phyloP scores from a whole-genome alignment of 2,113 vertebrate genomes.

The Crotalus viridis region DNA sequence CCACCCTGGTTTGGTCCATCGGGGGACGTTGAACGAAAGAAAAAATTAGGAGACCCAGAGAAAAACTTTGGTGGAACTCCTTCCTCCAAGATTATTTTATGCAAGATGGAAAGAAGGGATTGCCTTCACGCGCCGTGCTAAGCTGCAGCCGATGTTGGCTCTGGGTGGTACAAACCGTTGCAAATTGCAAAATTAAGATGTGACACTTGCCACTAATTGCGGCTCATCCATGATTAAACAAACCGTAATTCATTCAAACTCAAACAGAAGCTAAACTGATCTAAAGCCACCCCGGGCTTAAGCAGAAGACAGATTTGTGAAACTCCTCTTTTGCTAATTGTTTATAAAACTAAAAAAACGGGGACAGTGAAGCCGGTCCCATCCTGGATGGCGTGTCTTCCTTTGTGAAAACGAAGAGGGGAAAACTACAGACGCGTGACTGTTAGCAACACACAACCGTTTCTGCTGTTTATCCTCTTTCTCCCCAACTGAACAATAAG shows the following conservation, averaged over 20 bases:
- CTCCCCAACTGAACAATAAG: neutral
- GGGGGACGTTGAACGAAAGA: neutral
- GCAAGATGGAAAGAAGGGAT: neutral
- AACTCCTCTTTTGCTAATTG: neutral
- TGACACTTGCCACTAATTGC: neutral
- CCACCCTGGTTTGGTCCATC: neutral
- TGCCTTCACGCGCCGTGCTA: neutral
- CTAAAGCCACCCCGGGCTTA: neutral
- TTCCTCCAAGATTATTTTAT: neutral
- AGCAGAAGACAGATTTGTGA: neutral
- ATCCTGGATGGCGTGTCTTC: accelerated
- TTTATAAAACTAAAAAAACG: neutral
- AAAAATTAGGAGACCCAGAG: neutral
- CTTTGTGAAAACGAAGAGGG: neutral
- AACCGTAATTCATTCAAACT: neutral
- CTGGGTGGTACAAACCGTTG: neutral
- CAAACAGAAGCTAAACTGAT: neutral
- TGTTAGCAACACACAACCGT: neutral
- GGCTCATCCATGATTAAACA: neutral
- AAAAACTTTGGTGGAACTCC: neutral
- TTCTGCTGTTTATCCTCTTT: neutral
- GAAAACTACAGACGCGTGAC: neutral
- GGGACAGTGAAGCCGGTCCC: neutral
- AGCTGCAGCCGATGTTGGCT: neutral
- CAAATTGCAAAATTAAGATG: neutral